Percentiles rank a stretch among this genome's conserved stretches.
Evolutionary conservation across 2,888 invertebrate genomes (phyloP).

Genomic region (Myopa tessellatipennis): DNA sequence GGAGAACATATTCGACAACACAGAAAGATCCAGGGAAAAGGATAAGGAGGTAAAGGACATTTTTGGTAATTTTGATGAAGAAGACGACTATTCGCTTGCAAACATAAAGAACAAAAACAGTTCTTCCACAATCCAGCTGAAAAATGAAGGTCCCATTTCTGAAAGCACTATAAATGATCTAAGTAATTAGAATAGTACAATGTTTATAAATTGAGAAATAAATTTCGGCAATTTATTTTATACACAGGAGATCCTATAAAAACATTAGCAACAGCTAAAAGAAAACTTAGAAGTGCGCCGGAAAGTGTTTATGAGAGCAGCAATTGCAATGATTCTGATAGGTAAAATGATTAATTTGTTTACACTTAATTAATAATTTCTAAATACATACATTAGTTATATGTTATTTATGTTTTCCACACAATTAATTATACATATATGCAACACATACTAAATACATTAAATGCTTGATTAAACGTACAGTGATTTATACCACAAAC

Average conservation of each 20-base stretch:
- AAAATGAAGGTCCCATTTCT: neutral
- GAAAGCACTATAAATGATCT: constrained; percentile 1
- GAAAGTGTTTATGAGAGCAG: neutral
- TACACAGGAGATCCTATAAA: constrained; percentile 19
- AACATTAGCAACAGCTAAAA: neutral
- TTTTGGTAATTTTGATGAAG: constrained; percentile 12
- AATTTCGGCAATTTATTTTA: neutral
- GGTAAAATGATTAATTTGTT: neutral
- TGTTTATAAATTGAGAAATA: neutral
- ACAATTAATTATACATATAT: too few species aligned
- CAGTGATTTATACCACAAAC: too few species aligned
- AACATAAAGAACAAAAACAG: neutral
- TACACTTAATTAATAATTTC: too few species aligned
- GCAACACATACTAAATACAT: too few species aligned
- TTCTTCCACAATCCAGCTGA: neutral
- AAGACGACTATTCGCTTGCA: constrained; percentile 21
- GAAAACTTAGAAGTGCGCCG: neutral
- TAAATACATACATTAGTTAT: too few species aligned
- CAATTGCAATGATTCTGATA: constrained; percentile 2
- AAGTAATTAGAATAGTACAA: neutral
- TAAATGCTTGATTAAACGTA: too few species aligned
- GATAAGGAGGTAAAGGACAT: neutral
- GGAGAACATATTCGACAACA: neutral
- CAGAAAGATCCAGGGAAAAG: neutral
- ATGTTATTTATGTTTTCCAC: neutral